Conservation (phyloP, 1,140 invertebrate genomes). For the Lepidotrigona ventralis region DNA sequence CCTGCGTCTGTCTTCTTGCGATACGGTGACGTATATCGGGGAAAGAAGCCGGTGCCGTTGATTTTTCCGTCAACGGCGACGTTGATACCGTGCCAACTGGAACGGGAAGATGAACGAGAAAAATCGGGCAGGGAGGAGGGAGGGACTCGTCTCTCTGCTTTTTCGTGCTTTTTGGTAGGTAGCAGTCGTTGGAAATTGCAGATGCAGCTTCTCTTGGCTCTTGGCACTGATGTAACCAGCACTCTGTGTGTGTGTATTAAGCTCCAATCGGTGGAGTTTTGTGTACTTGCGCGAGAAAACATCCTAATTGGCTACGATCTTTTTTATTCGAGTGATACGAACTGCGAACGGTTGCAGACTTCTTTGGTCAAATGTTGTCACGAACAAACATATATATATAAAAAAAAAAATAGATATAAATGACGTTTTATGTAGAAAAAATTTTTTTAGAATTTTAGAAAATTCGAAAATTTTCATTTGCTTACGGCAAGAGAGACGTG, state of each 20-base stretch:
- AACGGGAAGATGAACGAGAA: slow-evolving; percentile 9
- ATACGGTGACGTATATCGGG: background rate
- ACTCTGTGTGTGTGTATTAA: background rate
- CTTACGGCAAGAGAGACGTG: too few relatives aligned
- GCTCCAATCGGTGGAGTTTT: background rate
- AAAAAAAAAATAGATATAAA: too few relatives aligned
- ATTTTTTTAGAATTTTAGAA: too few relatives aligned
- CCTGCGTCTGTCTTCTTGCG: background rate
- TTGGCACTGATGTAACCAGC: background rate
- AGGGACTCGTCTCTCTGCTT: background rate
- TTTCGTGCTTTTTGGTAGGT: background rate
- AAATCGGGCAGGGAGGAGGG: too few relatives aligned
- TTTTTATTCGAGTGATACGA: too few relatives aligned
- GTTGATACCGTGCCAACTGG: slow-evolving; percentile 46
- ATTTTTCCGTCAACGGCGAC: slow-evolving; percentile 21
- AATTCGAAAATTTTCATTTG: too few relatives aligned
- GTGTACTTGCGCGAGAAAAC: background rate
- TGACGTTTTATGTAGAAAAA: too few relatives aligned
- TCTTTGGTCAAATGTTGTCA: too few relatives aligned
- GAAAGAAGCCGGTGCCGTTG: background rate
- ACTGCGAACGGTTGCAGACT: too few relatives aligned
- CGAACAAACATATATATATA: too few relatives aligned
- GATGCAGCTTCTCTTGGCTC: background rate
- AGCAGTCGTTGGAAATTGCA: slow-evolving; percentile 7
- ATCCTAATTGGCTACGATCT: background rate